Conservation (phyloP, 2,113 vertebrate genomes). For the rat (Rattus norvegicus) region GRCr8 NC_086023.1:143154001-143154500, state of each 20-base stretch:
- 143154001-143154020: not conserved
- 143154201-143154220: conserved; percentile 68
- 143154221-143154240: conserved; percentile 72
- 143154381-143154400: not conserved
- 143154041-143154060: not conserved
- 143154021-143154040: not conserved
- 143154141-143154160: conserved; percentile 57
- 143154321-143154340: not conserved
- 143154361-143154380: not conserved
- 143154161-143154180: conserved; percentile 46
- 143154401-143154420: not conserved
- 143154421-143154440: not conserved
- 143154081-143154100: not conserved
- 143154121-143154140: not conserved
- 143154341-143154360: not conserved
- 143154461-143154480: not conserved
- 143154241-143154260: conserved; percentile 64
- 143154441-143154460: not conserved
- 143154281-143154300: conserved; percentile 59
- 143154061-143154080: not conserved
- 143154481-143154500: not conserved
- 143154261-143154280: conserved; percentile 56
- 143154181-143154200: conserved; percentile 72
- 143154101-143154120: conserved; percentile 42
- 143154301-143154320: not conserved